phyloP scores from a whole-genome alignment of 2,113 vertebrate species.

The Pachycephala philippinensis region DNA sequence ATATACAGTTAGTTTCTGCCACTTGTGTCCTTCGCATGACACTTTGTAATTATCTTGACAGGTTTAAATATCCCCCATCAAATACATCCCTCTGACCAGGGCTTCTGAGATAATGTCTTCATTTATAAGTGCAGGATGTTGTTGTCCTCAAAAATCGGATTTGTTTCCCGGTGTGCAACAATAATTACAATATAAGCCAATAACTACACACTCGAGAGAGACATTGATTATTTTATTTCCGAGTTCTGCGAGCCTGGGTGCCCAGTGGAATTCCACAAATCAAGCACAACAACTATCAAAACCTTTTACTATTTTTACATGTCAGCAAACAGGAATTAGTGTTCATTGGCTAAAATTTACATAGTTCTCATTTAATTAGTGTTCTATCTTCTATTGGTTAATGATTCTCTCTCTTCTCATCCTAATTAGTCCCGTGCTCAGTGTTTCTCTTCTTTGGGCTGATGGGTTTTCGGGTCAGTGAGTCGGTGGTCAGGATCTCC shows the following conservation, averaged over 20 bases:
- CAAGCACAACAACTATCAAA: too few species aligned
- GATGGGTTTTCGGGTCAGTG: background rate
- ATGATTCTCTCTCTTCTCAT: background rate
- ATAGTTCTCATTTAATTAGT: fast-evolving
- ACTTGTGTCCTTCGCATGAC: too few species aligned
- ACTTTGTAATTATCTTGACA: background rate
- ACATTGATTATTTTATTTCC: background rate
- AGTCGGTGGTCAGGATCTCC: background rate
- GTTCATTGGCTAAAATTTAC: background rate
- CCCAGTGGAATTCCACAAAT: background rate
- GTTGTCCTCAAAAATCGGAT: background rate
- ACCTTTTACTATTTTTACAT: background rate
- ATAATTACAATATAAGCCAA: background rate
- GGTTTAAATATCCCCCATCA: fast-evolving
- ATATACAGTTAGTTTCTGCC: background rate
- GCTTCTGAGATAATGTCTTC: fast-evolving
- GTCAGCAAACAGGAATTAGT: background rate
- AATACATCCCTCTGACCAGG: background rate
- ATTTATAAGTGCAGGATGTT: fast-evolving
- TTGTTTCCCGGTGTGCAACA: background rate
- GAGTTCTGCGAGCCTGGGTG: background rate
- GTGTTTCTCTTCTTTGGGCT: background rate
- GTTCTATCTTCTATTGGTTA: background rate
- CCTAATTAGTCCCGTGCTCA: background rate
- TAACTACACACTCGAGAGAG: background rate